Evolutionary conservation across 2,113 vertebrate genomes (phyloP), one percentile per base, ranked within the genome.

Genomic region (Ivindomyrus marchei): DNA sequence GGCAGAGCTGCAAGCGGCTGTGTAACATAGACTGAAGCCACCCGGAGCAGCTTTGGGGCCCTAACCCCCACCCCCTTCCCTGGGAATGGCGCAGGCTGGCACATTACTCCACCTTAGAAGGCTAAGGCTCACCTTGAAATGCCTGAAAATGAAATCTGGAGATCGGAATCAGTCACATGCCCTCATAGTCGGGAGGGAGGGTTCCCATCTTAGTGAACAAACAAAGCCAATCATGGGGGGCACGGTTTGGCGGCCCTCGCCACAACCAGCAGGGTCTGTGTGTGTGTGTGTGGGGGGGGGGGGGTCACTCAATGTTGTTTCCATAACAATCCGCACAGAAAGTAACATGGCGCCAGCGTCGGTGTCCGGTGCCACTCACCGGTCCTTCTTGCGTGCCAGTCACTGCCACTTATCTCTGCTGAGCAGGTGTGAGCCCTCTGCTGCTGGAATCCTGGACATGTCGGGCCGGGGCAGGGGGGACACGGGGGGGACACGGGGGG

Each of bases 331-430:
- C 53, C 56, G 2, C 11, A 36, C 17, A 83, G 62, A 88, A 77
- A 19, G 50, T 27, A 45, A n/a, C 62, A 19, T 10, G 39, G 87
- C 46, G 8, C 50, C 31, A 13, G 45, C 42, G 46, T 3, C 24
- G 58, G 19, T 45, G 87, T 84, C 70, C 77, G 86, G 49, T 17
- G 70, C 70, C 70, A 45, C 53, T 46, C 49, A 6, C 66, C 2
- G n/a, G 13, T 42, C 58, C 84, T 27, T 39, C 56, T 70, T 39
- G 15, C 3, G 11, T 39, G 66, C 62, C 62, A 53, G 39, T 53
- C 53, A 77, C 47, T 58, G 19, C 66, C 50, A 88, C 74, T 90
- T 90, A 90, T 88, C 90, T 90, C 74, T 50, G 11, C 47, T 42
- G 39, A 36, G 47, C 89, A 90, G 90, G 85, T 88, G 66, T 80